Percentiles rank a stretch among this genome's conserved stretches.
Conservation (phyloP, 2,113 vertebrate species). For the Seriola quinqueradiata region DNA sequence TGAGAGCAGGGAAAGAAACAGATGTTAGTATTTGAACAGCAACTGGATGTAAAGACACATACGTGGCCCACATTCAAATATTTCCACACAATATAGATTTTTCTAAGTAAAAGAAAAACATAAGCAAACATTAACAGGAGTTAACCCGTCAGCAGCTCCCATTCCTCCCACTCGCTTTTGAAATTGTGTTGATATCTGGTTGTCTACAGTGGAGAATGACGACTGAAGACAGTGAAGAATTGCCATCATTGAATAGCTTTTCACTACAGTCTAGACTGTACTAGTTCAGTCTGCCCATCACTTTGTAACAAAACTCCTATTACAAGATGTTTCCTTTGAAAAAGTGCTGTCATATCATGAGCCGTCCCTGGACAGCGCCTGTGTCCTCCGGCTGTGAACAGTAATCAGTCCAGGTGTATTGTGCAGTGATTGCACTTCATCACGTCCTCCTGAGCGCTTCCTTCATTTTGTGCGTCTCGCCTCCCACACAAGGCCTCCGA, state of each 20-base stretch:
- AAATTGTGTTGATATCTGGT: neutral
- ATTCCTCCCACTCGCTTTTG: too few species aligned
- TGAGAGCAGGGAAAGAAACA: neutral
- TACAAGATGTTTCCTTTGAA: conserved; percentile 5
- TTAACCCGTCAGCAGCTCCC: too few species aligned
- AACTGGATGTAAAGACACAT: neutral
- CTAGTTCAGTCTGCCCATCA: neutral
- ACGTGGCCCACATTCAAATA: too few species aligned
- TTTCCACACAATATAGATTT: too few species aligned
- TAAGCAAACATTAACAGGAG: too few species aligned
- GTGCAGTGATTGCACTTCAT: conserved; percentile 33
- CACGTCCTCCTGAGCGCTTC: conserved; percentile 38
- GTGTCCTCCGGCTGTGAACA: conserved; percentile 28
- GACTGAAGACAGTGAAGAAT: neutral
- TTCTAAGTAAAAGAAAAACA: too few species aligned
- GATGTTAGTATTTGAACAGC: neutral
- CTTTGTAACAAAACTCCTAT: conserved; percentile 11
- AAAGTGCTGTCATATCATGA: conserved; percentile 3
- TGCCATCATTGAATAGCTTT: neutral
- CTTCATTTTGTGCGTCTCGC: conserved; percentile 47
- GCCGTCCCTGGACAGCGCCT: neutral
- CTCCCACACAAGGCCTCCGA: conserved; percentile 60
- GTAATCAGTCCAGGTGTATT: conserved; percentile 20
- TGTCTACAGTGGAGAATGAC: neutral
- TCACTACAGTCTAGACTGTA: neutral